phyloP scores from a whole-genome alignment of 2,888 invertebrate genomes.

The Napeogenes inachia region DNA sequence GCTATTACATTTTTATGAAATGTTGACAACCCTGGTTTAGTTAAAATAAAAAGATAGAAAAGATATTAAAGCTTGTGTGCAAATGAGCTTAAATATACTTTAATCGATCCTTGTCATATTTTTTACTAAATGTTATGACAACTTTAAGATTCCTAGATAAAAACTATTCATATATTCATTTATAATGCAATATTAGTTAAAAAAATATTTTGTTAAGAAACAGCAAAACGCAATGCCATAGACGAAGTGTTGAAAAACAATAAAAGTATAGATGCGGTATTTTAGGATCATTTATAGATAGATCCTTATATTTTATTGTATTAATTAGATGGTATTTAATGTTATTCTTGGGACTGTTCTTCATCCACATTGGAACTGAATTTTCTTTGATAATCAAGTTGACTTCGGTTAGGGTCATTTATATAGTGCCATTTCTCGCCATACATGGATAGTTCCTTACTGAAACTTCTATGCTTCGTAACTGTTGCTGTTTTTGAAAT shows the following conservation, averaged over 20 bases:
- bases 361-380: constrained; percentile 31
- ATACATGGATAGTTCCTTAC: constrained; percentile 48
- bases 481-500: constrained; percentile 39
- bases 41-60: constrained; percentile 24
- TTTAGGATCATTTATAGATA: too few relatives aligned
- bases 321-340: too few relatives aligned
- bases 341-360: background rate
- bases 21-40: constrained; percentile 20
- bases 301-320: too few relatives aligned
- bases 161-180: background rate
- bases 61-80: constrained; percentile 25
- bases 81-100: constrained; percentile 26
- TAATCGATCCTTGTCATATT: constrained; percentile 22
- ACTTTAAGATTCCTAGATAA: constrained; percentile 4
- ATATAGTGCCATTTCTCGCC: constrained; percentile 51
- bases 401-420: constrained; percentile 24
- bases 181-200: too few relatives aligned
- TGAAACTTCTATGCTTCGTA: constrained; percentile 42
- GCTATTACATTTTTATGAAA: background rate
- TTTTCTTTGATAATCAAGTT: constrained; percentile 38
- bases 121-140: constrained; percentile 22
- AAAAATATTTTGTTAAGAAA: too few relatives aligned
- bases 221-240: too few relatives aligned
- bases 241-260: too few relatives aligned
- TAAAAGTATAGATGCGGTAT: too few relatives aligned